Evolutionary conservation across 2,888 invertebrate genomes (phyloP).

Genomic region (Pyralis farinalis): DNA sequence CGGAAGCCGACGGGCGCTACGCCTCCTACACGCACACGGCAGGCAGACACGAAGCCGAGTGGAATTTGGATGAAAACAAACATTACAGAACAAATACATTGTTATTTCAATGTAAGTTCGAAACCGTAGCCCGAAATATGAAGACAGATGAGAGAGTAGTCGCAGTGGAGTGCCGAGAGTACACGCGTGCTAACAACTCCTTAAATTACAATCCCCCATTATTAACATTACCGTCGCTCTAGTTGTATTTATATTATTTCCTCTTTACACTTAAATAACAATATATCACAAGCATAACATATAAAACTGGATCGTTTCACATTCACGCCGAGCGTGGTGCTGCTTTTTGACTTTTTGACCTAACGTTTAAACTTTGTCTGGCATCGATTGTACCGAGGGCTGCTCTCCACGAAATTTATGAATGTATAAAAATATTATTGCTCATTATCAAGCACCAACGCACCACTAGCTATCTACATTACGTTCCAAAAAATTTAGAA

Average conservation of each 20-base stretch:
- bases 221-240: slow-evolving; percentile 50
- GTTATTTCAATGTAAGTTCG: slow-evolving; percentile 71
- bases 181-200: slow-evolving; percentile 65
- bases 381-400: slow-evolving; percentile 32
- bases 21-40: background rate
- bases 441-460: slow-evolving; percentile 79
- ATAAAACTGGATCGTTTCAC: slow-evolving; percentile 50
- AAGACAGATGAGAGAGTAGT: slow-evolving; percentile 30
- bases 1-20: slow-evolving; percentile 28
- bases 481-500: slow-evolving; percentile 68
- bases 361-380: slow-evolving; percentile 31
- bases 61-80: slow-evolving; percentile 81
- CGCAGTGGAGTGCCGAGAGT: slow-evolving; percentile 40
- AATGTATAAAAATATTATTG: slow-evolving; percentile 82
- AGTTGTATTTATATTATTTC: slow-evolving; percentile 70
- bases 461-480: slow-evolving; percentile 75
- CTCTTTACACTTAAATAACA: slow-evolving; percentile 80
- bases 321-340: slow-evolving; percentile 18
- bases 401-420: slow-evolving; percentile 57
- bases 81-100: slow-evolving; percentile 58
- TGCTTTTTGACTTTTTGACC: slow-evolving; percentile 62
- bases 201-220: slow-evolving; percentile 51
- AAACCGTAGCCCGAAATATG: slow-evolving; percentile 5
- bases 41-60: slow-evolving; percentile 30
- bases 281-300: slow-evolving; percentile 80